phyloP scores from a whole-genome alignment of 2,888 invertebrate species.

The Phanerotoma sp. region DNA sequence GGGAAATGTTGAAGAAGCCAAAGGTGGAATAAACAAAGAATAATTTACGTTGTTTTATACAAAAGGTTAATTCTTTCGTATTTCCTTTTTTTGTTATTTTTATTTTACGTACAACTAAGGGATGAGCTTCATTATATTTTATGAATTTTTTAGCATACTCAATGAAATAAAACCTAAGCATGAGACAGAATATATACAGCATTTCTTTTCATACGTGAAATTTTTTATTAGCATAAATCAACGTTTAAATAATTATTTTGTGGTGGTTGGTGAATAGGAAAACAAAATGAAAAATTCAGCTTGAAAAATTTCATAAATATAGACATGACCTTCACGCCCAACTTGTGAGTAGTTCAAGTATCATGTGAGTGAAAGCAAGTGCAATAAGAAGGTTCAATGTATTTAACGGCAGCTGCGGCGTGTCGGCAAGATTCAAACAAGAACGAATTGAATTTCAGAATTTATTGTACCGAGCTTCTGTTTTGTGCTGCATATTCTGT shows the following conservation, averaged over 20 bases:
- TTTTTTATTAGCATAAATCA: constrained; percentile 32
- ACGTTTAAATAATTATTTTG: constrained; percentile 27
- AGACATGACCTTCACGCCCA: constrained; percentile 15
- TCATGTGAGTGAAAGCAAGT: constrained; percentile 9
- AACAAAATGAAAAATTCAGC: constrained; percentile 12
- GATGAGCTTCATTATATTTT: not conserved
- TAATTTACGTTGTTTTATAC: not conserved
- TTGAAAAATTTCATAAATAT: constrained; percentile 8
- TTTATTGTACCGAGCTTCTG: constrained; percentile 56
- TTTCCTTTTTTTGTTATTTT: too few species aligned
- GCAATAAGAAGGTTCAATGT: constrained; percentile 29
- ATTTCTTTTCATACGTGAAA: constrained; percentile 5
- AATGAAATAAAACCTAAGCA: not conserved
- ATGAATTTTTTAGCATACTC: constrained; percentile 7
- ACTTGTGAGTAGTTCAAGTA: constrained; percentile 11
- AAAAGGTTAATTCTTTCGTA: constrained; percentile 12
- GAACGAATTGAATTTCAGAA: constrained; percentile 54
- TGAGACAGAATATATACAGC: not conserved
- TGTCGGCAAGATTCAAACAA: constrained; percentile 24
- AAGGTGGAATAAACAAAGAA: not conserved
- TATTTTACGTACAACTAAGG: not conserved
- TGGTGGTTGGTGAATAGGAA: constrained; percentile 22
- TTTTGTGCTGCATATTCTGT: constrained; percentile 40
- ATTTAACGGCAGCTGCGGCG: constrained; percentile 31
- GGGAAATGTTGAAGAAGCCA: constrained; percentile 2